Evolutionary conservation across 2,888 invertebrate genomes (phyloP), one percentile per base, ranked within the genome.

Genomic region (Clivina fossor): DNA sequence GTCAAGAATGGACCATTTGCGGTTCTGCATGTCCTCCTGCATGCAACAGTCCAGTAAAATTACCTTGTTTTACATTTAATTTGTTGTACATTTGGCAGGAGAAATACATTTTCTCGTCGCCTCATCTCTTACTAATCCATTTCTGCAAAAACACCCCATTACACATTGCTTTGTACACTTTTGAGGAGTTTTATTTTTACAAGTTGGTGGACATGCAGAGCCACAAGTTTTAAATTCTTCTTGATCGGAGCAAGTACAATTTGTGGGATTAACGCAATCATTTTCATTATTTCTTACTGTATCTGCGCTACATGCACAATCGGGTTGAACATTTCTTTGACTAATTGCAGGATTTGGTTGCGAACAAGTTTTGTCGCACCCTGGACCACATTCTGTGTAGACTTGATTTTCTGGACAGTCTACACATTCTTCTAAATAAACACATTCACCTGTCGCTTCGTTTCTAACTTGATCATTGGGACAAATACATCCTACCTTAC

Each of bases 111-210:
- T 26, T 24, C 61, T 59, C 13, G 48, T 46, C 3, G 20, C n/a
- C n/a, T n/a, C 22, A 18, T 22, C 28, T 4, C 60, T 54, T 11
- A 61, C 57, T 3, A 55, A 43, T 4, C 60, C 60, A 7, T 54
- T 30, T 47, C 50, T 48, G 44, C 64, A 64, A 40, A 53, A 56
- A 37, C 62, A 62, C 2, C 60, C 61, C 5, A 7, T 8, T 4
- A 43, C 48, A 40, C 61, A 61, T 16, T 58, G 44, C 9, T 43
- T 11, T 1, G 53, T 53, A 55, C 55, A n/a, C 41, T 37, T 5
- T 3, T 15, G 13, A 8, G 33, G 33, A 2, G 13, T 16, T 33
- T 33, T 33, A 16, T 4, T 2, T 5, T 15, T 16, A 33, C 33
- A 33, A 15, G 13, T 7, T 11, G 2, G 3, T 9, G 2, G 3